Evolutionary conservation across 2,888 invertebrate genomes (phyloP), one percentile per base, ranked within the genome.

Genomic region (Neelides folsomi): DNA sequence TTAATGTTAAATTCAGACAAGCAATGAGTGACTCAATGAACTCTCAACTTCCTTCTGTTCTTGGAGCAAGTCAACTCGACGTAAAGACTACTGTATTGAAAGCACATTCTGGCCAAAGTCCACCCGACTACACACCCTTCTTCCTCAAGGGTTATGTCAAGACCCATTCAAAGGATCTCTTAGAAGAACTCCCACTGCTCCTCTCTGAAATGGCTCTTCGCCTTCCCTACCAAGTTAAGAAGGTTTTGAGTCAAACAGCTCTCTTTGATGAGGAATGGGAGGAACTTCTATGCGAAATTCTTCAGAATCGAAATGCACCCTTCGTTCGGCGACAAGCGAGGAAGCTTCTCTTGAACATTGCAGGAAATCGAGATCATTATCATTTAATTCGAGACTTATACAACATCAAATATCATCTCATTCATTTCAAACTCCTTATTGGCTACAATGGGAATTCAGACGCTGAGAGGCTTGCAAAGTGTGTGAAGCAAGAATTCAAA

Each of bases 321-420:
- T 81, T 81, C 66, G 81, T 86, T 1, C 77, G 79, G 54, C 79
- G 93, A 63, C 93, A 94, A 77, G 75, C 75, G 0, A 80, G 95
- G 49, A 95, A 95, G 72, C 74, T 97, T 15, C 71, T 97, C 15
- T 76, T 95, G 61, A 84, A 90, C 65, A 82, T 95, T 61, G 93
- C 94, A 69, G 94, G 93, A 18, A 90, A 86, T 51, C 92, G 94
- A 68, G 95, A 97, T 65, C 88, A 89, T 50, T 97, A 97, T 74
- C 79, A 95, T 1, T 87, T 92, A 68, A 74, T 92, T 60, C 79
- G 95, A 40, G 97, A 97, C 75, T 79, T 92, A 12, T 93, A 95
- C 72, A 86, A 92, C 1, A 75, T 95, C 5, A 86, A 87, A 66
- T 86, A 86, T 38, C 92, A 94, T 68, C 79, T 94, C 68, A 81